Conservation (phyloP, 2,797 vertebrate genomes). For the Apogon talboti region DNA sequence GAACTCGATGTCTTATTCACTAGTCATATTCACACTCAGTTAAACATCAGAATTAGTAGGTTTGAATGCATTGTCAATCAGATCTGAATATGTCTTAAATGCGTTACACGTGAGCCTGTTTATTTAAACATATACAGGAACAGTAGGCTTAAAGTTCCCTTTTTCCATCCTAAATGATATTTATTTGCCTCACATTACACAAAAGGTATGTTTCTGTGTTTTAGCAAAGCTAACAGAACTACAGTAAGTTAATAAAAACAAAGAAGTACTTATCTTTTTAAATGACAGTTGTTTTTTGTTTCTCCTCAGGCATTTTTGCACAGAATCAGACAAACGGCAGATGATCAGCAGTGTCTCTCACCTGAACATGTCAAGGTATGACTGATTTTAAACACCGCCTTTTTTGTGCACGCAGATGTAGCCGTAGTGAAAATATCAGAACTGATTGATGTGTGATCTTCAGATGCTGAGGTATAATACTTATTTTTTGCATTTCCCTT, state of each 20-base stretch:
- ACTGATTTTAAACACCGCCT: not conserved
- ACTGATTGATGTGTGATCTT: not conserved
- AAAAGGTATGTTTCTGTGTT: too few relatives aligned
- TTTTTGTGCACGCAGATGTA: not conserved
- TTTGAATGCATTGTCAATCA: not conserved
- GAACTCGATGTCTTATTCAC: conserved; percentile 30
- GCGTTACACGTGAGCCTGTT: too few relatives aligned
- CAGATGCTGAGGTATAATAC: not conserved
- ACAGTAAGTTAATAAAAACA: not conserved
- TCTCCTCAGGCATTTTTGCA: conserved; percentile 91
- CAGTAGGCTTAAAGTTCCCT: too few relatives aligned
- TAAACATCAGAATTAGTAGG: not conserved
- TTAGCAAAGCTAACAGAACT: too few relatives aligned
- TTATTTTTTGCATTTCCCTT: not conserved
- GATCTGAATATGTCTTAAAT: too few relatives aligned
- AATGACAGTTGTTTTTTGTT: conserved; percentile 26
- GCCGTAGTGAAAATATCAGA: not conserved
- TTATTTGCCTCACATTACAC: too few relatives aligned
- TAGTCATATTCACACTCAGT: not conserved
- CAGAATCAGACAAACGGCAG: conserved; percentile 91
- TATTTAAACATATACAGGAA: too few relatives aligned
- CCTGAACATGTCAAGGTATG: conserved; percentile 96
- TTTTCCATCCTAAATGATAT: too few relatives aligned
- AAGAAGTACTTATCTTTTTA: not conserved
- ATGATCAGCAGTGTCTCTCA: conserved; percentile 93